Evolutionary conservation across 2,113 vertebrate genomes (phyloP), one percentile per base, ranked within the genome.

Genomic region (Syngnathoides biaculeatus): DNA sequence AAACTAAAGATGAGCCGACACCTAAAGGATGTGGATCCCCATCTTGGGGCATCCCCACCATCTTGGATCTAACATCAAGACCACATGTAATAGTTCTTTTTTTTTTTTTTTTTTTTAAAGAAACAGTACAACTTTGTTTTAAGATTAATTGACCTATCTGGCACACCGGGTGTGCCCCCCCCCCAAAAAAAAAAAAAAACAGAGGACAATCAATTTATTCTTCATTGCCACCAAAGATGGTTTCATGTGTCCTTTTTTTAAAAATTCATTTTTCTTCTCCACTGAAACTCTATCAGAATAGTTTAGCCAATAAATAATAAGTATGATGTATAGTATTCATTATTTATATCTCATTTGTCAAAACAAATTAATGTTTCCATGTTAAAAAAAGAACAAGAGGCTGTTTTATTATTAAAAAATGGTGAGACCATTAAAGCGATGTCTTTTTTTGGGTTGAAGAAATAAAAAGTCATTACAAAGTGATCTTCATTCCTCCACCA

Each of bases 131-230:
- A 68, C 52, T 39, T 24, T 64, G 47, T 62, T 73, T 30, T 58
- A 67, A 30, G 73, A 71, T 65, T 15, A 63, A 53, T 38, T 45
- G 59, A 13, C 72, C 73, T 78, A 19, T 59, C 64, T 76, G 73
- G 65, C 69, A 68, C 0, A 26, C 22, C 68, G 57, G 35, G 59
- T 60, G 65, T 47, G 58, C 22, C 43, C n/a, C n/a, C n/a, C n/a
- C n/a, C n/a, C n/a, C n/a, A n/a, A n/a, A n/a, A 27, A 76, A 67
- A 71, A 30, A 65, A 60, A 72, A 22, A 24, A 45, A 79, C 27
- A 19, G 45, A 63, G 42, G 48, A 78, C 45, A 62, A 73, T 53
- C 19, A 3, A 7, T 38, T 50, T 27, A 22, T 47, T 17, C 66
- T 52, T 68, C 61, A 48, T 68, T 5, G 30, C 30, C 22, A 24